Conservation (phyloP, 2,888 invertebrate genomes). For the Pyrocoelia pectoralis region DNA sequence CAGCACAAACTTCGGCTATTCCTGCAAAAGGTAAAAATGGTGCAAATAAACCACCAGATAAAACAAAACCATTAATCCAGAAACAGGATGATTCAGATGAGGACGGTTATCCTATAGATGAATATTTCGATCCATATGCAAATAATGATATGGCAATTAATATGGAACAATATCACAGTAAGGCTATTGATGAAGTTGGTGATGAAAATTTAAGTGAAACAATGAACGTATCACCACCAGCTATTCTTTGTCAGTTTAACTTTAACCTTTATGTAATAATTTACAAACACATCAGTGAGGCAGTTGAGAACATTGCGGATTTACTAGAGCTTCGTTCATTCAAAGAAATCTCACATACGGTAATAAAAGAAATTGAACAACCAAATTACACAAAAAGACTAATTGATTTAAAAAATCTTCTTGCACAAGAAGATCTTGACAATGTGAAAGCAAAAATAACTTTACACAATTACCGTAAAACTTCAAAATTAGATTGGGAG, state of each 20-base stretch:
- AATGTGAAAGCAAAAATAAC: slow-evolving; percentile 20
- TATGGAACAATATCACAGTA: background rate
- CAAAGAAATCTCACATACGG: slow-evolving; percentile 19
- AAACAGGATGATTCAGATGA: background rate
- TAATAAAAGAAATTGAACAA: slow-evolving; percentile 33
- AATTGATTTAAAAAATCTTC: slow-evolving; percentile 30
- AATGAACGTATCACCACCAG: background rate
- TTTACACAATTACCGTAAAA: slow-evolving; percentile 23
- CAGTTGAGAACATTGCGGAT: slow-evolving; percentile 33
- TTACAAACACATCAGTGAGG: slow-evolving; percentile 31
- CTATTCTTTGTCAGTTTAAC: slow-evolving; percentile 14
- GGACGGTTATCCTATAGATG: slow-evolving; percentile 22
- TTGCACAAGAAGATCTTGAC: slow-evolving; percentile 21
- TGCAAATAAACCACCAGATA: slow-evolving; percentile 21
- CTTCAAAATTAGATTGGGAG: slow-evolving; percentile 21
- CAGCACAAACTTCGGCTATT: slow-evolving; percentile 27
- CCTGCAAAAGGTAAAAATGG: slow-evolving; percentile 22
- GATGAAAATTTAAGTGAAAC: too few relatives aligned
- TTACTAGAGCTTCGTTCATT: slow-evolving; percentile 33
- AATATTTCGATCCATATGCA: slow-evolving; percentile 29
- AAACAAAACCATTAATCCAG: background rate
- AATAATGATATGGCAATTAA: background rate
- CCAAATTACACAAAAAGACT: slow-evolving; percentile 20
- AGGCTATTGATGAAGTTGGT: background rate
- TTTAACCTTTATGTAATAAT: slow-evolving; percentile 35